phyloP scores from a whole-genome alignment of 1,140 invertebrate genomes.

The Caenorhabditis elegans region DNA sequence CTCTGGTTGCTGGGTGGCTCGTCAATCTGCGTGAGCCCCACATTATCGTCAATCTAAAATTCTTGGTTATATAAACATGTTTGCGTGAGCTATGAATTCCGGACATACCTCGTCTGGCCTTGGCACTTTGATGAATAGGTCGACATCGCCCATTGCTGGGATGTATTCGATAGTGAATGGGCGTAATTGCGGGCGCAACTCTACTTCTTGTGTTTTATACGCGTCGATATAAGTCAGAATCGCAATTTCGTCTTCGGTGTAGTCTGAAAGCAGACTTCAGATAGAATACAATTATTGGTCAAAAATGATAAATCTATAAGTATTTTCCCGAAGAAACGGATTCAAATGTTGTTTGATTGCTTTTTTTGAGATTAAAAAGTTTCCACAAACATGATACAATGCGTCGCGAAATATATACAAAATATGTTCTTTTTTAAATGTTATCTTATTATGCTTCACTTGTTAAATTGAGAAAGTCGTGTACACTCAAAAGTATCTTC shows the following conservation, averaged over 20 bases:
- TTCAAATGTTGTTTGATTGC: too few species aligned
- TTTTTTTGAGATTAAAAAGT: too few species aligned
- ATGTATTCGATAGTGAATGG: constrained; percentile 96
- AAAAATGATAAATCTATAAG: too few species aligned
- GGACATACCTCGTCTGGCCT: constrained; percentile 55
- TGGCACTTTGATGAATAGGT: constrained; percentile 86
- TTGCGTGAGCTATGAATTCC: constrained; percentile 50
- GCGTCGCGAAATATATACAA: too few species aligned
- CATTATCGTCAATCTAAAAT: constrained; percentile 74
- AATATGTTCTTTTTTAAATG: too few species aligned
- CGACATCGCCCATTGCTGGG: constrained; percentile 94
- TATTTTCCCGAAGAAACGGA: too few species aligned
- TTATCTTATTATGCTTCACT: too few species aligned
- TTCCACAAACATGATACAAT: too few species aligned
- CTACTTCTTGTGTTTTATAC: constrained; percentile 74
- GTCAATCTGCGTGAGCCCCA: constrained; percentile 85
- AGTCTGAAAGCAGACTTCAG: not conserved
- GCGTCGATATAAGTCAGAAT: not conserved
- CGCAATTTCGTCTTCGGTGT: not conserved
- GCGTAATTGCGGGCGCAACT: constrained; percentile 83
- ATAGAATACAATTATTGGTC: not conserved
- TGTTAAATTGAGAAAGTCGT: too few species aligned
- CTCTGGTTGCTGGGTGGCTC: constrained; percentile 92
- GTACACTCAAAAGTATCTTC: too few species aligned
- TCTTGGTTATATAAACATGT: constrained; percentile 73